phyloP scores from a whole-genome alignment of 2,888 invertebrate genomes.

The Apodemia duryi region DNA sequence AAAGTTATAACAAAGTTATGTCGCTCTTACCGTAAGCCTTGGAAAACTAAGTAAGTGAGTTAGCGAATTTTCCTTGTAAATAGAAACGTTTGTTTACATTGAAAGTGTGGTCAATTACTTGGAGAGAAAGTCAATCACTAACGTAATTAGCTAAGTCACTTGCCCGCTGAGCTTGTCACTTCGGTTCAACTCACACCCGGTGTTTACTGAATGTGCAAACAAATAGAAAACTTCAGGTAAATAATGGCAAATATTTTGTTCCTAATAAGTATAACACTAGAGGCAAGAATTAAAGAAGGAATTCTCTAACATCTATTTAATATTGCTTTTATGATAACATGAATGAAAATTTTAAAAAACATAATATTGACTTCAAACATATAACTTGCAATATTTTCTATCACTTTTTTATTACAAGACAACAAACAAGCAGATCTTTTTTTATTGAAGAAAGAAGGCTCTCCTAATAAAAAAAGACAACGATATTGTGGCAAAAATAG shows the following conservation, averaged over 20 bases:
- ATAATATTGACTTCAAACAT: too few species aligned
- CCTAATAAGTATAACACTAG: too few species aligned
- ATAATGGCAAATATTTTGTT: constrained; percentile 3
- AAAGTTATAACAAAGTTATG: constrained; percentile 23
- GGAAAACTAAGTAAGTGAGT: constrained; percentile 59
- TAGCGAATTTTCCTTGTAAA: constrained; percentile 70
- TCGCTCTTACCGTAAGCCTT: constrained; percentile 45
- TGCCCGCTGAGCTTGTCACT: not conserved
- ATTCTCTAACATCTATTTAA: too few species aligned
- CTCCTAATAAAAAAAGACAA: too few species aligned
- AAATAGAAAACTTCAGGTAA: constrained; percentile 1
- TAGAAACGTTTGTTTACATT: constrained; percentile 70
- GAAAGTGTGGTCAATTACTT: constrained; percentile 73
- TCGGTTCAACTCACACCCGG: not conserved
- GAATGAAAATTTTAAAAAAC: too few species aligned
- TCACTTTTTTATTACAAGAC: too few species aligned
- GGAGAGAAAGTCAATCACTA: constrained; percentile 52
- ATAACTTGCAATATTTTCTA: too few species aligned
- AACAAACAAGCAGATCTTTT: too few species aligned
- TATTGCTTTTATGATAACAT: too few species aligned
- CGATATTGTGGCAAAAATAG: too few species aligned
- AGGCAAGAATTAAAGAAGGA: too few species aligned
- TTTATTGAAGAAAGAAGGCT: too few species aligned
- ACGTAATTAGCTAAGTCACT: constrained; percentile 53
- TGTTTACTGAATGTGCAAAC: not conserved